Percentiles rank a stretch among this genome's conserved stretches.
phyloP scores from a whole-genome alignment of 1,140 invertebrate species.

The Tetragonula clypearis region DNA sequence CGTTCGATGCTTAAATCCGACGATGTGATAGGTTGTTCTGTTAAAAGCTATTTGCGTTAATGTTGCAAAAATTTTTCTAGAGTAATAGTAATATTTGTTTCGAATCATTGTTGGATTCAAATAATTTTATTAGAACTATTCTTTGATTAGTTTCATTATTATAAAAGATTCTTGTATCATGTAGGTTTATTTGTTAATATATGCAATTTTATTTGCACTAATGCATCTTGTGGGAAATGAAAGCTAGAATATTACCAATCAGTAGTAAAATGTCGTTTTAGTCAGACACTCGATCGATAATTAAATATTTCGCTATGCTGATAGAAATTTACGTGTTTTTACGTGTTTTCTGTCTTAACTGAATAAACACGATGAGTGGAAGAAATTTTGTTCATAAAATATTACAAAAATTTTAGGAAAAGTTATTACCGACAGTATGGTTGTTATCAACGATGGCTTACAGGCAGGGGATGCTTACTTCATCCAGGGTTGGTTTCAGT shows the following conservation, averaged over 20 bases:
- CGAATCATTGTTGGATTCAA: background rate
- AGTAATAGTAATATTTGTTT: background rate
- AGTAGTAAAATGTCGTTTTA: background rate
- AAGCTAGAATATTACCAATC: background rate
- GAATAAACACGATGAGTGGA: background rate
- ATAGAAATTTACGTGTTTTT: background rate
- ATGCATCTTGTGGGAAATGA: background rate
- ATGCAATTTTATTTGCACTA: background rate
- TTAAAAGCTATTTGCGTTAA: background rate
- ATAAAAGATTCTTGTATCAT: no score
- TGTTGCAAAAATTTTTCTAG: background rate
- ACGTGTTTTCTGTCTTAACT: background rate
- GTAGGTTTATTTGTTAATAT: background rate
- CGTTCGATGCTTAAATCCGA: constrained; percentile 31
- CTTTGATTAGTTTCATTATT: no score
- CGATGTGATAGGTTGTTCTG: background rate
- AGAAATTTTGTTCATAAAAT: no score
- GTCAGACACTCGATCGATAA: background rate
- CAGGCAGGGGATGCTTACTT: background rate
- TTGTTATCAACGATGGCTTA: constrained; percentile 2
- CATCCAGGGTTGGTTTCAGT: background rate
- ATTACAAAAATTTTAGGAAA: background rate
- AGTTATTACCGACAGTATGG: constrained; percentile 34
- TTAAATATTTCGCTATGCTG: background rate
- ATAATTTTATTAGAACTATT: background rate